Percentiles rank a stretch among this genome's conserved stretches.
These are phyloP conservation scores for Xyrauchen texanus DNA, from an alignment of 2,113 vertebrate species.

Conservation along the genomic window DNA sequence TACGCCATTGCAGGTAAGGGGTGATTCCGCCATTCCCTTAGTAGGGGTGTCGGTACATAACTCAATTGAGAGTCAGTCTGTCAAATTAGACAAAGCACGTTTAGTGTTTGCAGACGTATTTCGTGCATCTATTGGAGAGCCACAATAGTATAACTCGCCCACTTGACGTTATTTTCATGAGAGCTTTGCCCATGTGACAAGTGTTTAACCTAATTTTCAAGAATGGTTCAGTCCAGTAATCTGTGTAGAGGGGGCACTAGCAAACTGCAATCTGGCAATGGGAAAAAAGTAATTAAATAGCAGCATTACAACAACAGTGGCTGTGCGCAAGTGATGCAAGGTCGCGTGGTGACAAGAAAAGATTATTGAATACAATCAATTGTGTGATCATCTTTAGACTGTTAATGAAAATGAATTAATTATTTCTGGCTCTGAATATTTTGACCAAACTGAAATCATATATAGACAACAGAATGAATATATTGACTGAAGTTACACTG, in stretches of 20 bases:
- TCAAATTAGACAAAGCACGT: background rate
- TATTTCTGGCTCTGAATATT: background rate
- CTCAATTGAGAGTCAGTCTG: background rate
- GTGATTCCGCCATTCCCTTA: conserved; percentile 67
- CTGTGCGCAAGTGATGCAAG: conserved; percentile 27
- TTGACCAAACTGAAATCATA: background rate
- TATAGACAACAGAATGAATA: background rate
- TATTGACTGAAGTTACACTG: too few relatives aligned
- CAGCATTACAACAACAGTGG: conserved; percentile 63
- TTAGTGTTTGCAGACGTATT: background rate
- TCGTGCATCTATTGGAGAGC: accelerated
- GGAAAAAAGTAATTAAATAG: conserved; percentile 54
- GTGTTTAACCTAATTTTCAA: conserved; percentile 65
- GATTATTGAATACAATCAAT: background rate
- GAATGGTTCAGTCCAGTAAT: conserved; percentile 77
- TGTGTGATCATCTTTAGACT: background rate
- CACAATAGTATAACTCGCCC: background rate
- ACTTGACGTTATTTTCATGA: background rate
- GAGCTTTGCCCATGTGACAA: conserved; percentile 66
- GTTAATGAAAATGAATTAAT: background rate
- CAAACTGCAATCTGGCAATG: conserved; percentile 70
- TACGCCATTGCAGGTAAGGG: conserved; percentile 78
- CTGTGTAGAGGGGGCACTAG: conserved; percentile 62
- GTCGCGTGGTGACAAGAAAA: background rate
- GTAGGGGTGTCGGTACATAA: conserved; percentile 57